A percentile compares a stretch with the other conserved stretches of the same genome.
These are phyloP conservation scores for Peromyscus nudipes DNA, from an alignment of 2,797 vertebrate genomes.

Conservation along the genomic window DNA sequence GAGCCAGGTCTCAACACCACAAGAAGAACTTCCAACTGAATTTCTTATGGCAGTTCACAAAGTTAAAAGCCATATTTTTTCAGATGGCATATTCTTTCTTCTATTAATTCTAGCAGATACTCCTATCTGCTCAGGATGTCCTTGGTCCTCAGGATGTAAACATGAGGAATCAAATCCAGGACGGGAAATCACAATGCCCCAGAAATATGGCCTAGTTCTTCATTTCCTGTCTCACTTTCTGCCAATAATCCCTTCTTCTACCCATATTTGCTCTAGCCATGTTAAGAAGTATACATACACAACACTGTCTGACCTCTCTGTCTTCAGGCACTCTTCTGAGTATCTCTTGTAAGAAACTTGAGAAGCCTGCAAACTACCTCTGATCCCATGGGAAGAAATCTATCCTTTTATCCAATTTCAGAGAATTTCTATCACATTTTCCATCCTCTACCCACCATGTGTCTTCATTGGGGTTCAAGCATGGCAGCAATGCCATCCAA, in stretches of 20 bases:
- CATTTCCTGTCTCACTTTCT: not conserved
- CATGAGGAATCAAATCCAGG: not conserved
- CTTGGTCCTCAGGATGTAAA: not conserved
- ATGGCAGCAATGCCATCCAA: not conserved
- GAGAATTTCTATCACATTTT: not conserved
- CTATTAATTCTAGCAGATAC: not conserved
- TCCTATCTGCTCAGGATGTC: not conserved
- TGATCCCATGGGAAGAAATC: not conserved
- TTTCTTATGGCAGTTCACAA: not conserved
- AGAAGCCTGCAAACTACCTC: not conserved
- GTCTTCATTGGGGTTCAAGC: not conserved
- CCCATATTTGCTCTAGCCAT: not conserved
- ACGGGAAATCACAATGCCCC: not conserved
- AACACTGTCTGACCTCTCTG: not conserved
- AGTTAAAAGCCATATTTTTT: not conserved
- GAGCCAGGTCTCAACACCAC: not conserved
- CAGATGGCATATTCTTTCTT: not conserved
- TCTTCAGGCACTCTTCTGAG: not conserved
- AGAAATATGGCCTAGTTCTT: not conserved
- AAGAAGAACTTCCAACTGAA: conserved; percentile 1
- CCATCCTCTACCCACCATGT: no score
- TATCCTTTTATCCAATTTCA: not conserved
- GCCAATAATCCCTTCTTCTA: not conserved
- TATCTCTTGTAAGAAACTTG: not conserved
- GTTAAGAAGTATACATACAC: not conserved